Percentiles rank a stretch among this genome's conserved stretches.
Conservation (phyloP, 2,797 vertebrate genomes). For the Euthynnus affinis region DNA sequence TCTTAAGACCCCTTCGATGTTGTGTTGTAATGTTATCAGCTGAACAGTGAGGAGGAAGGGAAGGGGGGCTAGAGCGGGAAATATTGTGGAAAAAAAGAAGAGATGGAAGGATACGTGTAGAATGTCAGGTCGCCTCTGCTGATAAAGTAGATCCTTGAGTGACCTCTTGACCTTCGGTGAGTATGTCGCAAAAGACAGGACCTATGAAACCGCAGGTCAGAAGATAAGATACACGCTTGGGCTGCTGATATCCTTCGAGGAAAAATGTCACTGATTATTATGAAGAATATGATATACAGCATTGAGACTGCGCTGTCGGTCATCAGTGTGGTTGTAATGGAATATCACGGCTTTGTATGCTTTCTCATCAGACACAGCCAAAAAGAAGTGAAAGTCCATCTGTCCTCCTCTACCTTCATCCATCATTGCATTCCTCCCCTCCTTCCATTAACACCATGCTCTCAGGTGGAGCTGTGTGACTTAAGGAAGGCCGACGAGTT, state of each 20-base stretch:
- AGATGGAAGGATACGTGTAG: conserved; percentile 36
- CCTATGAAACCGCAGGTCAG: not conserved
- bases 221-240: not conserved
- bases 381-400: not conserved
- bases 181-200: too few relatives aligned
- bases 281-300: too few relatives aligned
- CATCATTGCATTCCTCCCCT: not conserved
- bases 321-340: too few relatives aligned
- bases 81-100: conserved; percentile 15
- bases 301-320: too few relatives aligned
- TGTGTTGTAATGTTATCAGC: conserved; percentile 70
- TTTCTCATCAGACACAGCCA: not conserved
- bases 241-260: too few relatives aligned
- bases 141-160: conserved; percentile 43
- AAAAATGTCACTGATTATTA: too few relatives aligned
- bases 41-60: conserved; percentile 52
- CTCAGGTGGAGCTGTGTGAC: conserved; percentile 23
- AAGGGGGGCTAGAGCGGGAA: not conserved
- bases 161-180: conserved; percentile 8
- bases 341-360: not conserved
- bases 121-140: conserved; percentile 42
- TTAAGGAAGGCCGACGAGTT: conserved; percentile 9
- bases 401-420: not conserved
- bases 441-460: conserved; percentile 8
- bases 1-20: conserved; percentile 61